Percentiles rank a stretch among this genome's conserved stretches.
Conservation (phyloP, 2,113 vertebrate genomes). For the Pongo pygmaeus region DNA sequence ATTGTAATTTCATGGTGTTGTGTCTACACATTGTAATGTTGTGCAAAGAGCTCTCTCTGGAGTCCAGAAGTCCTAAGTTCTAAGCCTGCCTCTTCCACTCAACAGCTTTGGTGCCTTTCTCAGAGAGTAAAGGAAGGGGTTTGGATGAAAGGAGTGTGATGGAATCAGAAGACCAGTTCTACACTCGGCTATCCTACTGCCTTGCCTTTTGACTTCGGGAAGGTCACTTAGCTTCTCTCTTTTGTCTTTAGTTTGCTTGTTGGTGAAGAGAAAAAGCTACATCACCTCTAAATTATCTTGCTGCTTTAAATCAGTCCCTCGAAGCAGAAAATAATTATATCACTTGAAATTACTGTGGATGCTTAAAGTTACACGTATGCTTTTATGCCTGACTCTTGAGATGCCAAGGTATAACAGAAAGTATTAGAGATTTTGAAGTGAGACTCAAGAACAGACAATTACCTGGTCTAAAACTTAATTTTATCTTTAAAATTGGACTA, state of each 20-base stretch:
- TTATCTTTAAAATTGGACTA: slow-evolving; percentile 29
- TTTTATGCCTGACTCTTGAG: not conserved
- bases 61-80: not conserved
- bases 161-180: not conserved
- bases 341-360: not conserved
- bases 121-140: not conserved
- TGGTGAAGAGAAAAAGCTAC: too few species aligned
- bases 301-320: not conserved
- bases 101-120: not conserved
- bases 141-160: not conserved
- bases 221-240: not conserved
- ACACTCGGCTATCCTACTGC: not conserved
- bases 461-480: not conserved
- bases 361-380: not conserved
- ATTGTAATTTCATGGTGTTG: not conserved
- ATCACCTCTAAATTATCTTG: not conserved
- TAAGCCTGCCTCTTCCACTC: not conserved
- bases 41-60: not conserved
- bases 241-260: not conserved
- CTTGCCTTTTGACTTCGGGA: not conserved
- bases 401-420: not conserved
- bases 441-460: not conserved
- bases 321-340: not conserved
- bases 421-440: not conserved
- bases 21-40: accelerated